Evolutionary conservation across 2,797 vertebrate genomes (phyloP).

Genomic region (Gymnothorax reevesii): DNA sequence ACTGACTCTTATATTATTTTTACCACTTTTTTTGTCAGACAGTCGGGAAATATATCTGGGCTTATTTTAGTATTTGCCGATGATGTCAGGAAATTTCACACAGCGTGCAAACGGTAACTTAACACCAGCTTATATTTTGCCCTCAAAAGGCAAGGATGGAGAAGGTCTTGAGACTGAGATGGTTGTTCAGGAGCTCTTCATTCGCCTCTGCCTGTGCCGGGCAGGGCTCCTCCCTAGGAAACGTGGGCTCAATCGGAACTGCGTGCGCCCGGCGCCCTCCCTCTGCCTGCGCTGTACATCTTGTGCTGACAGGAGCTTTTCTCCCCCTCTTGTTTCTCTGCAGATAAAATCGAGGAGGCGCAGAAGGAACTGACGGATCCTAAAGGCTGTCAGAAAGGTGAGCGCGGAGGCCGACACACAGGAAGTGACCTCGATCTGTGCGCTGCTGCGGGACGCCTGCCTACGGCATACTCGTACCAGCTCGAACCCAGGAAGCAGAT

Average conservation of each 20-base stretch:
- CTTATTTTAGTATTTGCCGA: too few species aligned
- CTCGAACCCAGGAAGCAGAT: too few species aligned
- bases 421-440: background rate
- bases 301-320: conserved; percentile 36
- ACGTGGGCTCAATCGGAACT: background rate
- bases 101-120: too few species aligned
- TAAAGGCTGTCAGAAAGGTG: conserved; percentile 89
- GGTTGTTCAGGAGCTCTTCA: conserved; percentile 7
- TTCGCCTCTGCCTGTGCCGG: conserved; percentile 40
- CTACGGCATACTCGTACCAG: background rate
- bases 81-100: too few species aligned
- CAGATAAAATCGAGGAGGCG: conserved; percentile 99
- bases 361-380: conserved; percentile 96
- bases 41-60: too few species aligned
- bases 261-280: background rate
- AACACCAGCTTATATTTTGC: too few species aligned
- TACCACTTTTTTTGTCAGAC: too few species aligned
- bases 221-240: conserved; percentile 32
- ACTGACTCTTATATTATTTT: too few species aligned
- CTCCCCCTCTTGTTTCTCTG: conserved; percentile 59
- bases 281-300: background rate
- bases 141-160: too few species aligned
- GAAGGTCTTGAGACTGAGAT: too few species aligned
- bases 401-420: conserved; percentile 36
- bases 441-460: background rate